Evolutionary conservation across 2,797 vertebrate genomes (phyloP).

Genomic region (Liparis tanakae): DNA sequence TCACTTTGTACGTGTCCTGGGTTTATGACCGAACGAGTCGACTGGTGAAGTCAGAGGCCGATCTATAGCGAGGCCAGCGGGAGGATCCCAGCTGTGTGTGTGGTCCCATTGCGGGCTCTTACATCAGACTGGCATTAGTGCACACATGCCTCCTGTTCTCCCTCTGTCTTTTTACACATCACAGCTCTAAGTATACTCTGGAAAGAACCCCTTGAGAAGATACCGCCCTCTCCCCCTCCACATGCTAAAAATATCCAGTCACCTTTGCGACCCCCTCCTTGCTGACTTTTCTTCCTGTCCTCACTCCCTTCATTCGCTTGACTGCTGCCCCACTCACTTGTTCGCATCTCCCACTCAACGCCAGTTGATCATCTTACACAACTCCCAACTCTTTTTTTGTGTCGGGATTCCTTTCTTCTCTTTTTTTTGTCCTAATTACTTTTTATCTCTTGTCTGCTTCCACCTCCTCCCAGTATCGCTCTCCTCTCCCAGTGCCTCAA

Average conservation of each 20-base stretch:
- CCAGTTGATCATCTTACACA: constrained; percentile 36
- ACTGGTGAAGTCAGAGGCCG: constrained; percentile 41
- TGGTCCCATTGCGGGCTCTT: constrained; percentile 81
- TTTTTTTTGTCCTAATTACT: neutral
- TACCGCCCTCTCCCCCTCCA: constrained; percentile 72
- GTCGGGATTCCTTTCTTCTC: constrained; percentile 6
- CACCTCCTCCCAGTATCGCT: neutral
- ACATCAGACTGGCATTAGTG: constrained; percentile 81
- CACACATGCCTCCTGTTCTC: constrained; percentile 75
- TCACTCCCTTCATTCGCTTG: neutral
- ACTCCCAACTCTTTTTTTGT: constrained; percentile 2
- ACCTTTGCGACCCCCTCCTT: constrained; percentile 59
- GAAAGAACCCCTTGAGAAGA: constrained; percentile 83
- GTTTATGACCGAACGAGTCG: constrained; percentile 25
- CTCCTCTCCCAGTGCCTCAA: constrained; percentile 9
- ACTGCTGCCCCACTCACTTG: constrained; percentile 25
- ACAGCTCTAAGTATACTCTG: constrained; percentile 84
- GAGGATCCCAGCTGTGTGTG: constrained; percentile 62
- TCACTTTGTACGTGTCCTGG: neutral
- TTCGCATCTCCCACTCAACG: constrained; percentile 32
- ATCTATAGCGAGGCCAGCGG: constrained; percentile 26
- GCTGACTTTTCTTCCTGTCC: constrained; percentile 28
- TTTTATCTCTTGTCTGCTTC: constrained; percentile 9
- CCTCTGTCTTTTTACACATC: constrained; percentile 75
- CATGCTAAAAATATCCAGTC: constrained; percentile 80